Evolutionary conservation across 2,113 vertebrate species (phyloP), one percentile per base, ranked within the genome.

Genomic region (Oreochromis tanganicae): DNA sequence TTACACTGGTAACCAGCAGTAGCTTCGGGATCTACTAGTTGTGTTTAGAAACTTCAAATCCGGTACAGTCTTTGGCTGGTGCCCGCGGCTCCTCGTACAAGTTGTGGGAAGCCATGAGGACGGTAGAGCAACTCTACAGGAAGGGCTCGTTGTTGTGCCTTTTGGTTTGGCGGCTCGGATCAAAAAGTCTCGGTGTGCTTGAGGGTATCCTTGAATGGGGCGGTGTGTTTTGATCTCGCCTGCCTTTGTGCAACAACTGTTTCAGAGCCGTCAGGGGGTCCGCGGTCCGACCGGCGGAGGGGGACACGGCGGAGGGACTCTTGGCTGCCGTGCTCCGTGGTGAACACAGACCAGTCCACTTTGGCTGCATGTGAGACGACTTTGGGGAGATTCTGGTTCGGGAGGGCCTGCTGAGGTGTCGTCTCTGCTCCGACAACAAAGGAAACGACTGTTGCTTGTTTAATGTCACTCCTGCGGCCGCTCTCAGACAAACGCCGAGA

Each of bases 61-160:
- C 52, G 61, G 54, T 82, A 17, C 66, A n/a, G 1, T 78, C 14
- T 52, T 34, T 27, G 56, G 61, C 19, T 55, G 9, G 27, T 86
- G 78, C 57, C 55, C 27, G 24, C 66, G 7, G 81, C 21, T 80
- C 79, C 82, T 87, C 36, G 59, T 41, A 46, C 82, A 78, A 85
- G 85, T 93, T 88, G 16, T 71, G 27, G 55, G 71, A 85, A 85
- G 87, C 24, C 89, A 93, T 92, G 94, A 90, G 82, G 91, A 89
- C 83, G 59, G 85, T 46, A 81, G 88, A 57, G 52, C 82, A 78
- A 78, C 73, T 63, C n/a, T 6, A 9, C 86, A 21, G 81, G 71
- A 66, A 84, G 71, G 75, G 36, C 3, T 85, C 19, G 55, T 43
- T 68, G 68, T 43, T 66, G 84, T 75, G 24, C 84, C 36, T 36